Percentiles rank a stretch among this genome's conserved stretches.
Conservation (phyloP, 2,113 vertebrate genomes). For the Calidris pugnax region DNA sequence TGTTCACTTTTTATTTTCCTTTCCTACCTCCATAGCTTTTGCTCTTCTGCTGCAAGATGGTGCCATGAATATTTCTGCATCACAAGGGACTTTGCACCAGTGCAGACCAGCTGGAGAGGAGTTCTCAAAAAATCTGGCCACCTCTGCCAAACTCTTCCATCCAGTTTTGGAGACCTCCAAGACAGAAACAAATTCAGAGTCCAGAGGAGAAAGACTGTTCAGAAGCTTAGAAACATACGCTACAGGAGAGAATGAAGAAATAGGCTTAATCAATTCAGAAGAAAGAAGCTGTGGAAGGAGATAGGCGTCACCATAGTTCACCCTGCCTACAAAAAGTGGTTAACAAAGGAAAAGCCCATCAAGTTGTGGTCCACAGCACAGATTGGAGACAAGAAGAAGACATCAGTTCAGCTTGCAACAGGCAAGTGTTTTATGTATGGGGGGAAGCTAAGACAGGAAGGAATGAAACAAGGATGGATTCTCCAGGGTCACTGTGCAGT, state of each 20-base stretch:
- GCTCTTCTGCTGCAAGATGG: neutral
- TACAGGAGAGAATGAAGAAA: neutral
- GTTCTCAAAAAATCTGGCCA: too few species aligned
- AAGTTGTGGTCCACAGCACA: neutral
- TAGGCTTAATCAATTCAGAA: neutral
- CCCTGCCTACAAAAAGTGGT: neutral
- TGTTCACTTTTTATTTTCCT: neutral
- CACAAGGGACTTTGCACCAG: neutral
- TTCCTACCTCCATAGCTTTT: neutral
- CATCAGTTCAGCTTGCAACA: neutral
- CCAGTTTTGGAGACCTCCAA: neutral
- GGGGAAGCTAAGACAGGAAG: neutral
- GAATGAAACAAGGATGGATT: neutral
- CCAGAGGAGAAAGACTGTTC: neutral
- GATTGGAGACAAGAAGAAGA: neutral
- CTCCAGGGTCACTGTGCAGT: neutral
- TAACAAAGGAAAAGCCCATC: neutral
- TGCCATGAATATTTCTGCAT: neutral
- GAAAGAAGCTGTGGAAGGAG: neutral
- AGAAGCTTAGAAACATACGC: neutral
- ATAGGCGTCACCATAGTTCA: neutral
- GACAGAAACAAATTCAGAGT: neutral
- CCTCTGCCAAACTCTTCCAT: neutral
- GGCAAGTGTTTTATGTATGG: accelerated
- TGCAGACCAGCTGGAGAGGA: neutral